A percentile compares a stretch with the other conserved stretches of the same genome.
Evolutionary conservation across 2,888 invertebrate genomes (phyloP).

Genomic region (Plemyria rubiginata): DNA sequence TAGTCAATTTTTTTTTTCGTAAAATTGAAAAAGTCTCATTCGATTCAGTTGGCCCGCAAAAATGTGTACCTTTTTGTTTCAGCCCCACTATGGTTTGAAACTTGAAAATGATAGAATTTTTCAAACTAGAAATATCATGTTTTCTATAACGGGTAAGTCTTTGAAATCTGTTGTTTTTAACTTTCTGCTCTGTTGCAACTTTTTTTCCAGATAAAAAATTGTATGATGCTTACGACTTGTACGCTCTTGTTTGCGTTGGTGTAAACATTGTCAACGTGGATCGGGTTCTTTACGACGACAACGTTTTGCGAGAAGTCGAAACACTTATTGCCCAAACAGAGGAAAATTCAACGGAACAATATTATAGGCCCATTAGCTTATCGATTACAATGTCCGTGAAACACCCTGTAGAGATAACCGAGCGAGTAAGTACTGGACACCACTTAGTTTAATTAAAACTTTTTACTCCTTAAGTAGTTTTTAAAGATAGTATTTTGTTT

Average conservation of each 20-base stretch:
- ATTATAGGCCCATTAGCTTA: conserved; percentile 11
- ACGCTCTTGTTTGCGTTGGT: conserved; percentile 9
- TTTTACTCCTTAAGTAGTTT: too few species aligned
- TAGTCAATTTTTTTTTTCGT: too few species aligned
- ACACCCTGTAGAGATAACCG: conserved; percentile 14
- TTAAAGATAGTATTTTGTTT: too few species aligned
- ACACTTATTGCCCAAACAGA: conserved; percentile 6
- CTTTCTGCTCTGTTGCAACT: too few species aligned
- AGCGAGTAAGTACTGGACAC: conserved; percentile 25
- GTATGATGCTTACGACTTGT: conserved; percentile 11
- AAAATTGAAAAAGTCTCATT: too few species aligned
- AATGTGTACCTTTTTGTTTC: background rate
- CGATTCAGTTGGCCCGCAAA: background rate
- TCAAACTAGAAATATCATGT: conserved; percentile 43
- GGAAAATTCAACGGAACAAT: background rate
- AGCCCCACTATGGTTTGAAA: conserved; percentile 9
- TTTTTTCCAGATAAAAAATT: conserved; percentile 11
- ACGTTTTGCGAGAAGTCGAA: conserved; percentile 3
- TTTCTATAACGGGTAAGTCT: conserved; percentile 29
- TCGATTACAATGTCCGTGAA: conserved; percentile 22
- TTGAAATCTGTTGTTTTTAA: background rate
- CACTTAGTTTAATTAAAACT: too few species aligned
- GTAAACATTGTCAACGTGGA: conserved; percentile 24
- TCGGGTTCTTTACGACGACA: conserved; percentile 4
- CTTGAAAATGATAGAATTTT: conserved; percentile 28